Percentiles rank a stretch among this genome's conserved stretches.
phyloP scores from a whole-genome alignment of 2,113 vertebrate genomes.

The Tragelaphus imberbis region DNA sequence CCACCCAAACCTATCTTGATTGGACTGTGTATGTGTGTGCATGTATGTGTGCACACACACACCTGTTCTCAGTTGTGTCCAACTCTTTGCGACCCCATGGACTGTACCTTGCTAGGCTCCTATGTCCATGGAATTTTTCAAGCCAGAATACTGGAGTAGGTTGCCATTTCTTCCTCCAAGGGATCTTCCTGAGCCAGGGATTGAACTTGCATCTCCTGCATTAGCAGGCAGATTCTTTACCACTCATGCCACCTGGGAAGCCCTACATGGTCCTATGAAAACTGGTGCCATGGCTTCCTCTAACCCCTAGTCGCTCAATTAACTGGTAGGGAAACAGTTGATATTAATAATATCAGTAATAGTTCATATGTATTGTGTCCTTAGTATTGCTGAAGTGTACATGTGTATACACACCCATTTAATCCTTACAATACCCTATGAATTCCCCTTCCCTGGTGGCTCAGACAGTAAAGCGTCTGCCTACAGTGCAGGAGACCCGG shows the following conservation, averaged over 20 bases:
- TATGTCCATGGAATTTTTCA: not conserved
- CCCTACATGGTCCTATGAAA: not conserved
- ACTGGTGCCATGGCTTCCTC: not conserved
- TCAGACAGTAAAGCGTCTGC: not conserved
- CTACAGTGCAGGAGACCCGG: rapidly evolving
- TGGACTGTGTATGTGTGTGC: not conserved
- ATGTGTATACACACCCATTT: not conserved
- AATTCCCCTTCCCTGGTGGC: not conserved
- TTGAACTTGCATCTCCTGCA: not conserved
- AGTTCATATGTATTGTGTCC: not conserved
- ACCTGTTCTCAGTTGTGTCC: not conserved
- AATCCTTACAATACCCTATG: not conserved
- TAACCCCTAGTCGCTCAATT: not conserved
- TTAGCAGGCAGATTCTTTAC: not conserved
- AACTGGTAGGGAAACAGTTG: not conserved
- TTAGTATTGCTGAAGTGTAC: not conserved
- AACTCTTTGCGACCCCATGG: not conserved
- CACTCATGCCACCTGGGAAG: not conserved
- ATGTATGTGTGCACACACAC: not conserved
- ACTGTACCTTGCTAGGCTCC: not conserved
- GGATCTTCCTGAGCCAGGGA: not conserved
- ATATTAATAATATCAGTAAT: not conserved
- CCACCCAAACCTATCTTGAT: not conserved
- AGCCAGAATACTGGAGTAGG: not conserved
- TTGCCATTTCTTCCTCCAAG: not conserved